Conservation (phyloP, 2,888 invertebrate species). For the Drosophila atripex region DNA sequence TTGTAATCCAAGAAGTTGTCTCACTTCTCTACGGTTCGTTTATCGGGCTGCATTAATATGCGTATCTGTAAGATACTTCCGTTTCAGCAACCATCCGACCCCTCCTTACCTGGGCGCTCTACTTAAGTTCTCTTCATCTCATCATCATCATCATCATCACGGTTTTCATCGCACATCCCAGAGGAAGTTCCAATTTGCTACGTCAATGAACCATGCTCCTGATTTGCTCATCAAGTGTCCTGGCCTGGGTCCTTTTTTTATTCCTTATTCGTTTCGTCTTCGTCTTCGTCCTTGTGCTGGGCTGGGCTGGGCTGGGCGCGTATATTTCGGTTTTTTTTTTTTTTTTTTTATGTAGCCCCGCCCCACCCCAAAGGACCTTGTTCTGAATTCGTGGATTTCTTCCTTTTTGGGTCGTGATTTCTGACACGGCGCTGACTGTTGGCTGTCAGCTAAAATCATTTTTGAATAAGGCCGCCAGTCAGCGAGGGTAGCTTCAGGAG, state of each 20-base stretch:
- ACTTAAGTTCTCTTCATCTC: slow-evolving; percentile 46
- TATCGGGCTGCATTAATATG: slow-evolving; percentile 68
- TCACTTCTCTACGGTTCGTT: slow-evolving; percentile 36
- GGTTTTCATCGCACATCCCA: slow-evolving; percentile 54
- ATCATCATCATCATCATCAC: slow-evolving; percentile 23
- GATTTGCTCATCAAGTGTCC: slow-evolving; percentile 61
- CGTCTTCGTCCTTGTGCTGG: slow-evolving; percentile 29
- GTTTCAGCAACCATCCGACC: slow-evolving; percentile 58
- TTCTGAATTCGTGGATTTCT: slow-evolving; percentile 16
- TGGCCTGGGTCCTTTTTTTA: slow-evolving; percentile 33
- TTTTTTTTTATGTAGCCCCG: slow-evolving; percentile 12
- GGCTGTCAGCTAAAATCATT: slow-evolving; percentile 72
- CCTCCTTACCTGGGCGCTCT: slow-evolving; percentile 58
- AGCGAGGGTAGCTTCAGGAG: slow-evolving; percentile 47
- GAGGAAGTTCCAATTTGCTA: slow-evolving; percentile 81
- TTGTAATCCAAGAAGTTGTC: slow-evolving; percentile 69
- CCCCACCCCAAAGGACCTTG: slow-evolving; percentile 23
- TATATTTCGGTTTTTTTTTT: slow-evolving; percentile 14
- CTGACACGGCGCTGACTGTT: slow-evolving; percentile 68
- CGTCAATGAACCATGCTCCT: slow-evolving; percentile 80
- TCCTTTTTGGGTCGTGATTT: slow-evolving; percentile 38
- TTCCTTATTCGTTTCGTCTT: slow-evolving; percentile 17
- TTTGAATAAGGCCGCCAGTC: slow-evolving; percentile 35
- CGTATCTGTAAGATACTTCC: slow-evolving; percentile 58
- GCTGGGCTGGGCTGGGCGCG: slow-evolving; percentile 17